Conservation (phyloP, 1,140 invertebrate species). For the Drosophila bipectinata region DNA sequence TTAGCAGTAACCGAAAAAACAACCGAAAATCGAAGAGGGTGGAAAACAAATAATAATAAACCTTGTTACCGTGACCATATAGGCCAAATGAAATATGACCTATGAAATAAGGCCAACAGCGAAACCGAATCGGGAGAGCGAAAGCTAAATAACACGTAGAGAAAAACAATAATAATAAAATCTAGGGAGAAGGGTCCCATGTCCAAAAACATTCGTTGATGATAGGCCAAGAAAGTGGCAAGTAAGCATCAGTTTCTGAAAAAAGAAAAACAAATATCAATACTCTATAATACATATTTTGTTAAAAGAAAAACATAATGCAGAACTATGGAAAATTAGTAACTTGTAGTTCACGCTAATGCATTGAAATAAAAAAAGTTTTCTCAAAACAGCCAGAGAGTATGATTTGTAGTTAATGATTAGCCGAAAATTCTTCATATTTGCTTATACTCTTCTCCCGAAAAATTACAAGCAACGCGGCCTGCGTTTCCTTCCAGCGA, state of each 20-base stretch:
- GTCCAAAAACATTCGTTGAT: slow-evolving; percentile 7
- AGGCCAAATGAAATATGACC: slow-evolving; percentile 74
- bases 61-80: slow-evolving; percentile 72
- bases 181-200: slow-evolving; percentile 6
- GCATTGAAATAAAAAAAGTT: too few species aligned
- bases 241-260: background rate
- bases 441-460: background rate
- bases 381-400: too few species aligned
- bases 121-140: slow-evolving; percentile 29
- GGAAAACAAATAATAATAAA: slow-evolving; percentile 79
- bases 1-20: slow-evolving; percentile 60
- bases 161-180: slow-evolving; percentile 79
- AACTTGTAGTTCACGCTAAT: too few species aligned
- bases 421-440: background rate
- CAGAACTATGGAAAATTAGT: too few species aligned
- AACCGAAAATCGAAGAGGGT: slow-evolving; percentile 19
- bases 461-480: slow-evolving; percentile 14
- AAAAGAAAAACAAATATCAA: background rate
- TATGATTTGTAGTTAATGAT: too few species aligned
- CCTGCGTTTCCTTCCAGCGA: slow-evolving; percentile 61
- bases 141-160: slow-evolving; percentile 71
- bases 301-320: background rate
- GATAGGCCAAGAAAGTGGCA: background rate
- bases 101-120: slow-evolving; percentile 50
- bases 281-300: background rate